These are phyloP conservation scores for Dastarcus helophoroides DNA, from an alignment of 2,888 invertebrate species.

Conservation along the genomic window DNA sequence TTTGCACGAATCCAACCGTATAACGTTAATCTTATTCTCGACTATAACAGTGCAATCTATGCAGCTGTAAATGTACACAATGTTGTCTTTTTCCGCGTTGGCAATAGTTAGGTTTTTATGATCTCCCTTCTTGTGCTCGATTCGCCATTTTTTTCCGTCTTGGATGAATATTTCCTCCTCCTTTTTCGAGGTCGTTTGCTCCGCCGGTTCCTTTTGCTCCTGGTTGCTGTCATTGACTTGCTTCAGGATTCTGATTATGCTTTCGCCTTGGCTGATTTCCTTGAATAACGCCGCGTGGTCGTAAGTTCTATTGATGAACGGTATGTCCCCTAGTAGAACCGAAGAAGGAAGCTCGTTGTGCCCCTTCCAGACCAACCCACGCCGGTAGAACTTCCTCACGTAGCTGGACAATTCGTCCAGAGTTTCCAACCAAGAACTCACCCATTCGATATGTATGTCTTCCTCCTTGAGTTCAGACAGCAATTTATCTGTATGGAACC, in stretches of 20 bases:
- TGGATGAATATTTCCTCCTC: constrained; percentile 4
- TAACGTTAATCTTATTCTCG: constrained; percentile 11
- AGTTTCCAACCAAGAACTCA: constrained; percentile 14
- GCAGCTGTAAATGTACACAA: constrained; percentile 11
- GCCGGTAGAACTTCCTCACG: constrained; percentile 11
- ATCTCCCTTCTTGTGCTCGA: constrained; percentile 10
- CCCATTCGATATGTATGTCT: constrained; percentile 12
- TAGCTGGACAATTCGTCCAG: constrained; percentile 14
- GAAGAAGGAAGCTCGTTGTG: constrained; percentile 12
- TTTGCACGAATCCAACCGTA: constrained; percentile 10
- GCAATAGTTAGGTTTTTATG: constrained; percentile 9
- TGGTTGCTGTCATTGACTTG: constrained; percentile 3
- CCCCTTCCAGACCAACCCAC: constrained; percentile 16
- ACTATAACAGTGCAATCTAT: constrained; percentile 11
- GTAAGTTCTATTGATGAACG: constrained; percentile 11
- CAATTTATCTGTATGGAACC: constrained; percentile 11
- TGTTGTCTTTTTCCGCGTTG: constrained; percentile 9
- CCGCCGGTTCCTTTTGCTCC: background rate
- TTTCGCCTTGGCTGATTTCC: constrained; percentile 18
- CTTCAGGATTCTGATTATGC: constrained; percentile 14
- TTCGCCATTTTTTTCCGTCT: constrained; percentile 10
- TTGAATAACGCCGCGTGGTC: constrained; percentile 13
- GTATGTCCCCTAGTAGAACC: constrained; percentile 14
- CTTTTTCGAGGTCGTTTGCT: background rate
- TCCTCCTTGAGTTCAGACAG: constrained; percentile 9